Evolutionary conservation across 37 sponge, comb jelly and placozoan species (phyloP).

Genomic region (Bolinopsis microptera): DNA sequence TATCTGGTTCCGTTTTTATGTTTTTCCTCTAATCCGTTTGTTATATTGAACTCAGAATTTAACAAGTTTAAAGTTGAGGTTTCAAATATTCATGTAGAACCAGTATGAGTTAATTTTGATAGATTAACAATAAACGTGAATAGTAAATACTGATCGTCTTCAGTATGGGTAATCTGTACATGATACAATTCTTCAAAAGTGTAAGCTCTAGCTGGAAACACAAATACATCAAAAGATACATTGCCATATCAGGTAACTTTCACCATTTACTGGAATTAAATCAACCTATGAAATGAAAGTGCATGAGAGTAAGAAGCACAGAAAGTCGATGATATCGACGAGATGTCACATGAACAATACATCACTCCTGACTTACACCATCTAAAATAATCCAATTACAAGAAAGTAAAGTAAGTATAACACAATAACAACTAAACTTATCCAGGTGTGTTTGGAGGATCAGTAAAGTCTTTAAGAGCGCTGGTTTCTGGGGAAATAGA

Average conservation of each 20-base stretch:
- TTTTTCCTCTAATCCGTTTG: not conserved
- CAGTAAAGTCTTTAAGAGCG: constrained; percentile 43
- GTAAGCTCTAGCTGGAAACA: not conserved
- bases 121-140: too few relatives aligned
- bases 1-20: not conserved
- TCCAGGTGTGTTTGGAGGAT: constrained; percentile 57
- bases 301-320: too few relatives aligned
- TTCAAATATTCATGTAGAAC: too few relatives aligned
- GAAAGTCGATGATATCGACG: too few relatives aligned
- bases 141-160: too few relatives aligned
- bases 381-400: not conserved
- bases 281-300: too few relatives aligned
- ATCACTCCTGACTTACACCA: not conserved
- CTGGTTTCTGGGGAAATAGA: constrained; percentile 50
- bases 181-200: constrained; percentile 38
- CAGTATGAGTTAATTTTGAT: too few relatives aligned
- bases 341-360: not conserved
- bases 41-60: not conserved
- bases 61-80: not conserved
- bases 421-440: not conserved
- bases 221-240: constrained; percentile 38
- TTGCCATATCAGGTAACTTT: constrained; percentile 35
- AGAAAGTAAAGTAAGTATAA: too few relatives aligned
- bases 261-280: not conserved
- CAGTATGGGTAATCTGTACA: constrained; percentile 64